Conservation (phyloP, 2,888 invertebrate genomes). For the Salpingus planirostris region DNA sequence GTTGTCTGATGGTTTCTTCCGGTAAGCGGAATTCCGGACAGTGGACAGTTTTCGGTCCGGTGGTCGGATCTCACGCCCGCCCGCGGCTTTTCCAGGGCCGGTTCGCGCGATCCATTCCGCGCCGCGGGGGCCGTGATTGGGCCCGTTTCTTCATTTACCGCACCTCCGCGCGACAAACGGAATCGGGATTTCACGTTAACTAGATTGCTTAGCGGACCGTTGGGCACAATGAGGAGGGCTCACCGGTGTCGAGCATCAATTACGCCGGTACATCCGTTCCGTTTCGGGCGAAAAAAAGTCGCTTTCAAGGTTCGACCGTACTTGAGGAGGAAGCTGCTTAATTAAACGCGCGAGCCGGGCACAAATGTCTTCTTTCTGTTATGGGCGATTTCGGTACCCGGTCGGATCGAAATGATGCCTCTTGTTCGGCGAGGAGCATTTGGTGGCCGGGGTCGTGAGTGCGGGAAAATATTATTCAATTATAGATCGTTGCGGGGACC, state of each 20-base stretch:
- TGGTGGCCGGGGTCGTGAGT: no score
- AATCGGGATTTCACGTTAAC: constrained; percentile 26
- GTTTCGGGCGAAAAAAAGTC: constrained; percentile 6
- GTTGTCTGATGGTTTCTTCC: constrained; percentile 5
- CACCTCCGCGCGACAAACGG: constrained; percentile 23
- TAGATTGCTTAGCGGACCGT: constrained; percentile 29
- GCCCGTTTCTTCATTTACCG: constrained; percentile 17
- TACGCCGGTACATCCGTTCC: constrained; percentile 13
- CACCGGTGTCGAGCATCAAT: constrained; percentile 12
- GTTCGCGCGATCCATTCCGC: constrained; percentile 24
- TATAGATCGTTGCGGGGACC: no score
- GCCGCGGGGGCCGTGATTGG: constrained; percentile 24
- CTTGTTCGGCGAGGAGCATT: no score
- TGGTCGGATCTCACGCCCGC: constrained; percentile 21
- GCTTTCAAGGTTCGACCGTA: constrained; percentile 11
- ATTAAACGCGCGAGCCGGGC: constrained; percentile 12
- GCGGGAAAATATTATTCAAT: no score
- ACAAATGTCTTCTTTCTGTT: no score
- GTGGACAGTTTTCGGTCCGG: constrained; percentile 18
- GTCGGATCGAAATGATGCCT: no score
- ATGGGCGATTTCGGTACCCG: no score
- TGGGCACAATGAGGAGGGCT: constrained; percentile 13
- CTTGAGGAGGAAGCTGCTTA: constrained; percentile 13
- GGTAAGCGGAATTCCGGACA: constrained; percentile 19
- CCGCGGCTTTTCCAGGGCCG: constrained; percentile 21